Evolutionary conservation across 2,888 invertebrate genomes (phyloP).

Genomic region (Tyria jacobaeae): DNA sequence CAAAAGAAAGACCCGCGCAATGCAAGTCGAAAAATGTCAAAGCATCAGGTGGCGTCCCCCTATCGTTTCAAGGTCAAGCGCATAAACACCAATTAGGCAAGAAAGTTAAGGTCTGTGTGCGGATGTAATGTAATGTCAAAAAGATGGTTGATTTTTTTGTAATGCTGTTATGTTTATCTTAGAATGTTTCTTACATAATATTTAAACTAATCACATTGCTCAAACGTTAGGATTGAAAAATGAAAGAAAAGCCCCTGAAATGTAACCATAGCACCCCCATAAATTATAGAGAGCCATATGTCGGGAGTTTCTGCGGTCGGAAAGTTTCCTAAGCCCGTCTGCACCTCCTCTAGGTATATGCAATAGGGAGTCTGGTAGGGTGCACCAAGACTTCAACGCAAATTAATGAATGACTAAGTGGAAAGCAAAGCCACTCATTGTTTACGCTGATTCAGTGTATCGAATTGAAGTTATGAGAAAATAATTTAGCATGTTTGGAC

Average conservation of each 20-base stretch:
- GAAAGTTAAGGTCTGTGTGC: too few relatives aligned
- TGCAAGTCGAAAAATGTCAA: too few relatives aligned
- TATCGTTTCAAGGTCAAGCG: too few relatives aligned
- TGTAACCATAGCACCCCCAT: conserved; percentile 46
- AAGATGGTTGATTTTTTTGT: too few relatives aligned
- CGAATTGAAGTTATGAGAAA: neutral
- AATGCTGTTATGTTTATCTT: too few relatives aligned
- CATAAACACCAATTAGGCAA: too few relatives aligned
- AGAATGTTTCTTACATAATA: too few relatives aligned
- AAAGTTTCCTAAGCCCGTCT: conserved; percentile 74
- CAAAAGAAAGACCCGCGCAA: too few relatives aligned
- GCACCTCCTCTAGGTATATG: conserved; percentile 42
- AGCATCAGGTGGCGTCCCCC: too few relatives aligned
- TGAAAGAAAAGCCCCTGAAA: conserved; percentile 41
- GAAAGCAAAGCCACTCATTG: conserved; percentile 18
- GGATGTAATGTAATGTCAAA: too few relatives aligned
- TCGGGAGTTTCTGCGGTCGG: conserved; percentile 58
- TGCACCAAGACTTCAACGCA: conserved; percentile 47
- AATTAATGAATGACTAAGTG: conserved; percentile 45
- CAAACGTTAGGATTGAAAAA: conserved; percentile 29
- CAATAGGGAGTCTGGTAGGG: conserved; percentile 48
- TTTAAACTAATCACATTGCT: too few relatives aligned
- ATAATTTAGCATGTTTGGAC: conserved; percentile 5
- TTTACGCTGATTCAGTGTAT: conserved; percentile 13
- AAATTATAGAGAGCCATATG: conserved; percentile 55